These are phyloP conservation scores for Lepidostoma basale DNA, from an alignment of 1,140 invertebrate genomes.

Conservation along the genomic window DNA sequence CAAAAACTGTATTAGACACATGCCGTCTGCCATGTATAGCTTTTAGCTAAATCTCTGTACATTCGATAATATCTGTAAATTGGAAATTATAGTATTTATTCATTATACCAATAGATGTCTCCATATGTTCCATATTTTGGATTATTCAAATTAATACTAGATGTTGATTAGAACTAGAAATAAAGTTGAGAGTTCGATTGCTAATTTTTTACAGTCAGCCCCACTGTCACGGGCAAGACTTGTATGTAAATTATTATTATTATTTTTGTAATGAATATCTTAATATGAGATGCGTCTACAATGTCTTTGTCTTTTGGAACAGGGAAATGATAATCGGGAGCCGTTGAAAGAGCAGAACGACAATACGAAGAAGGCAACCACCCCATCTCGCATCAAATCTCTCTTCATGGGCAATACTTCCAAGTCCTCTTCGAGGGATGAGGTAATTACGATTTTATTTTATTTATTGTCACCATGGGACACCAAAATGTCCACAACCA, in stretches of 20 bases:
- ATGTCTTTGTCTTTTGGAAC: not conserved
- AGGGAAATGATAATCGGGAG: constrained; percentile 51
- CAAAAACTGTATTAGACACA: too few species aligned
- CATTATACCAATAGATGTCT: too few species aligned
- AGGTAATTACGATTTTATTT: constrained; percentile 28
- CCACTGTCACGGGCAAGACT: not conserved
- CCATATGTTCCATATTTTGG: too few species aligned
- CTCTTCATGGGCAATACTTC: constrained; percentile 44
- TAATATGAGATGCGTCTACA: not conserved
- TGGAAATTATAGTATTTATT: not conserved
- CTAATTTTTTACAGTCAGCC: not conserved
- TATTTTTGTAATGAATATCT: not conserved
- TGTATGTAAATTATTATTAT: not conserved
- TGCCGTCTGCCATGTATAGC: not conserved
- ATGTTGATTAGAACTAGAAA: not conserved
- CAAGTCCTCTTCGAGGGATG: constrained; percentile 30
- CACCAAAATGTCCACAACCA: not conserved
- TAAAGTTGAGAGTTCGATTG: not conserved
- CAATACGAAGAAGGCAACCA: constrained; percentile 47
- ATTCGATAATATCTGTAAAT: too few species aligned
- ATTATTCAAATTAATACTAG: too few species aligned
- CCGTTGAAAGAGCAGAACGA: constrained; percentile 48
- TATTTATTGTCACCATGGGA: not conserved
- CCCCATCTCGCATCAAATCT: constrained; percentile 41
- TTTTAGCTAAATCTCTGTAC: too few species aligned